Conservation (phyloP, 2,113 vertebrate species). For the Macquaria australasica region DNA sequence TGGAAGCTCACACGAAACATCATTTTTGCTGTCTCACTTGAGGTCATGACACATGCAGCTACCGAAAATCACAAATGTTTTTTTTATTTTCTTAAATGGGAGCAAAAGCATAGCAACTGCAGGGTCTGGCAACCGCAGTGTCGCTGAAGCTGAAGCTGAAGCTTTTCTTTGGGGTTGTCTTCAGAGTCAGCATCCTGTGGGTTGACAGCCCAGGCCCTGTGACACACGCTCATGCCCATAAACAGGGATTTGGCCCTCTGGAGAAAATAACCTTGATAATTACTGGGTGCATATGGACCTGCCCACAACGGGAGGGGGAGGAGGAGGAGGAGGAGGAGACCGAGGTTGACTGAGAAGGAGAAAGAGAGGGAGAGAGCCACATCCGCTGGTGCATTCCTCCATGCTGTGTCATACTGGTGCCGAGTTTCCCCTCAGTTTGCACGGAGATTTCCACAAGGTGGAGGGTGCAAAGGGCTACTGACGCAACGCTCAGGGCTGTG, state of each 20-base stretch:
- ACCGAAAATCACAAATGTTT: slow-evolving; percentile 32
- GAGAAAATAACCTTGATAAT: slow-evolving; percentile 86
- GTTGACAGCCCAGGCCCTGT: slow-evolving; percentile 70
- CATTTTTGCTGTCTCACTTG: slow-evolving; percentile 62
- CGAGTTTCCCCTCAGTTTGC: slow-evolving; percentile 76
- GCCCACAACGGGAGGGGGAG: slow-evolving; percentile 60
- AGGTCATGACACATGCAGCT: slow-evolving; percentile 57
- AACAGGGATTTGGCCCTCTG: slow-evolving; percentile 83
- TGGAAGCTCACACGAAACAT: slow-evolving; percentile 50
- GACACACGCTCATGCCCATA: slow-evolving; percentile 82
- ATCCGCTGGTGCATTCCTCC: slow-evolving; percentile 80
- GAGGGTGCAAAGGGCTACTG: slow-evolving; percentile 61
- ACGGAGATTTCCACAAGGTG: slow-evolving; percentile 72
- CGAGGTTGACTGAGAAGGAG: slow-evolving; percentile 60
- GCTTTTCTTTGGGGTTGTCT: slow-evolving; percentile 50
- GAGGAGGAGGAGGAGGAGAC: slow-evolving; percentile 27
- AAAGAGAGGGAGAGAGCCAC: slow-evolving; percentile 67
- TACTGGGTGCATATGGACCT: slow-evolving; percentile 81
- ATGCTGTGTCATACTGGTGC: slow-evolving; percentile 83
- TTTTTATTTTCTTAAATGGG: slow-evolving; percentile 28
- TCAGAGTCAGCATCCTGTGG: slow-evolving; percentile 64
- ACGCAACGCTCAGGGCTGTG: slow-evolving; percentile 48
- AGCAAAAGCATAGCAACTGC: slow-evolving; percentile 28
- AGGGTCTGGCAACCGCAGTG: slow-evolving; percentile 27
- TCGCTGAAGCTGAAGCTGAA: slow-evolving; percentile 17